Evolutionary conservation across 2,113 vertebrate species (phyloP).

Genomic region (Gnathonemus longibarbis): DNA sequence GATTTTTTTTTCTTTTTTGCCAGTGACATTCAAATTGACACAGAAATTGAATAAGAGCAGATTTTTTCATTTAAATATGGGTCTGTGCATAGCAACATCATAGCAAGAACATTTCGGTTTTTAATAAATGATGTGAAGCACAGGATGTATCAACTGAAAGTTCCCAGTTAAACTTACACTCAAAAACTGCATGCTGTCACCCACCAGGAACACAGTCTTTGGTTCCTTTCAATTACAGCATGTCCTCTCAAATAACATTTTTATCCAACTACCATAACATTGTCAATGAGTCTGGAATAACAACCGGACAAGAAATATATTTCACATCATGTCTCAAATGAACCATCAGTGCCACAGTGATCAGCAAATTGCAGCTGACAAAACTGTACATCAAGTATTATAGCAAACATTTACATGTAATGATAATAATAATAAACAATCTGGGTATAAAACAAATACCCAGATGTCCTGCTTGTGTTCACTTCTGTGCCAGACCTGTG

Average conservation of each 20-base stretch:
- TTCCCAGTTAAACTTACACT: background rate
- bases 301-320: slow-evolving; percentile 17
- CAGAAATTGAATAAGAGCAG: background rate
- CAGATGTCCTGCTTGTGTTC: background rate
- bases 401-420: background rate
- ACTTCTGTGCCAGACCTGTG: background rate
- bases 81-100: background rate
- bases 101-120: background rate
- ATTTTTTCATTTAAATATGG: background rate
- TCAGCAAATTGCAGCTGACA: background rate
- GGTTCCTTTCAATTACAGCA: slow-evolving; percentile 5
- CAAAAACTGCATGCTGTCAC: background rate
- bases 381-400: background rate
- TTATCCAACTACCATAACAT: slow-evolving; percentile 32
- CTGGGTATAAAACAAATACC: background rate
- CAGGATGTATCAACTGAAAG: background rate
- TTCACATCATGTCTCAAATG: background rate
- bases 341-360: background rate
- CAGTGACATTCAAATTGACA: background rate
- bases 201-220: background rate
- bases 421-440: slow-evolving; percentile 1
- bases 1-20: background rate
- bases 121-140: background rate
- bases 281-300: slow-evolving; percentile 22
- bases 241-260: slow-evolving; percentile 24